Evolutionary conservation across 1,140 invertebrate species (phyloP).

Genomic region (Euborellia annulipes): DNA sequence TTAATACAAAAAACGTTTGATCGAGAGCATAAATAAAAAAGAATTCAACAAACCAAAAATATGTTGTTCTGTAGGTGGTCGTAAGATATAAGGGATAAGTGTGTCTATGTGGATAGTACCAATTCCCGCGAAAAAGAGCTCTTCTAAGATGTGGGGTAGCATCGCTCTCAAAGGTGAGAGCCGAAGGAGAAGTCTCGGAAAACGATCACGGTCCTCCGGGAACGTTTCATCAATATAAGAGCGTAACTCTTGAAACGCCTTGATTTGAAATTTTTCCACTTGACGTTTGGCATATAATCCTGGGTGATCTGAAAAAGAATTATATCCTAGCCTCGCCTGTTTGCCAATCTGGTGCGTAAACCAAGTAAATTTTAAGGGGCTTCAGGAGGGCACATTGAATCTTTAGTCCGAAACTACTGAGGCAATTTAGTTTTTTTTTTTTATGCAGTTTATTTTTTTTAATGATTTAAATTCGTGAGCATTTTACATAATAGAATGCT

Average conservation of each 20-base stretch:
- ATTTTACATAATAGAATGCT: neutral
- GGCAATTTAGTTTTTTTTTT: neutral
- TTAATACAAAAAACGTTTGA: no score
- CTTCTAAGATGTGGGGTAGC: slow-evolving; percentile 65
- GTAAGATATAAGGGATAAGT: slow-evolving; percentile 80
- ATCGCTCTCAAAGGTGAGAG: slow-evolving; percentile 63
- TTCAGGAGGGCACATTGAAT: neutral
- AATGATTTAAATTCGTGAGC: neutral
- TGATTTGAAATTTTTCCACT: slow-evolving; percentile 54
- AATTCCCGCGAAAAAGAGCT: slow-evolving; percentile 83
- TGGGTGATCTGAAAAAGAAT: slow-evolving; percentile 28
- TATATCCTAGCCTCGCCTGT: no score
- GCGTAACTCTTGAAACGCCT: slow-evolving; percentile 51
- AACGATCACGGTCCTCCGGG: slow-evolving; percentile 36
- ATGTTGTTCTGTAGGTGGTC: no score
- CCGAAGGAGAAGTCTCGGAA: slow-evolving; percentile 52
- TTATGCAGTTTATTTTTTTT: neutral
- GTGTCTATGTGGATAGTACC: slow-evolving; percentile 86
- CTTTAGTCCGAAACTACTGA: no score
- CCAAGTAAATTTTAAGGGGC: neutral
- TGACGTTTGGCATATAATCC: slow-evolving; percentile 22
- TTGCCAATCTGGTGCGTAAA: no score
- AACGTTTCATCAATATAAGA: slow-evolving; percentile 34
- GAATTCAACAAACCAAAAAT: no score
- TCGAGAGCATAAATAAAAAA: no score